A percentile compares a stretch with the other conserved stretches of the same genome.
phyloP scores from a whole-genome alignment of 1,140 invertebrate species.

The Heliconius congener region DNA sequence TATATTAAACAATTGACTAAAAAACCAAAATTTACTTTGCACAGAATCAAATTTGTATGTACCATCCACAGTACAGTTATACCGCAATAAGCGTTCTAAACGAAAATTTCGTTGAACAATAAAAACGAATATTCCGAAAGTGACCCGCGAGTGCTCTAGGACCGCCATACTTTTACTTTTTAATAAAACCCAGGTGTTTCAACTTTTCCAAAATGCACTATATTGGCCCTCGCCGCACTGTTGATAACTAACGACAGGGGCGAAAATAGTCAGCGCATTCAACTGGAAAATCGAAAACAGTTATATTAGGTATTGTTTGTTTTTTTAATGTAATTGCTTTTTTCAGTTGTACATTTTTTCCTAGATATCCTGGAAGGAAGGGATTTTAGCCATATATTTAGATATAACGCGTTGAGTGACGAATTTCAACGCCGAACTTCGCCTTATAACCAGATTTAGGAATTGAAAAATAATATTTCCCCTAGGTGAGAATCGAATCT shows the following conservation, averaged over 20 bases:
- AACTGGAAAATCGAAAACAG: slow-evolving; percentile 21
- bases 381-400: too few relatives aligned
- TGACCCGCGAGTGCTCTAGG: slow-evolving; percentile 23
- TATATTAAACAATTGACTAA: neutral
- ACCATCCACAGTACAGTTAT: neutral
- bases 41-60: neutral
- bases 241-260: slow-evolving; percentile 32
- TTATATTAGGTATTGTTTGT: neutral
- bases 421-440: too few relatives aligned
- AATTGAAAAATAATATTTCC: neutral
- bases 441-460: too few relatives aligned
- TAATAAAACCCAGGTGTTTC: slow-evolving; percentile 32
- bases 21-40: neutral
- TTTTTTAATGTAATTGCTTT: neutral
- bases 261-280: slow-evolving; percentile 30
- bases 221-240: slow-evolving; percentile 4
- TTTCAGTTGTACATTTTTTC: neutral
- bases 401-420: too few relatives aligned
- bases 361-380: too few relatives aligned
- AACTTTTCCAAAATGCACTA: slow-evolving; percentile 31
- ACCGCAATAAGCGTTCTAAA: neutral
- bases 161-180: slow-evolving; percentile 27
- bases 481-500: neutral
- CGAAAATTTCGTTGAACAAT: neutral
- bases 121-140: neutral